phyloP scores from a whole-genome alignment of 2,888 invertebrate genomes.

The Cephus pulcher region DNA sequence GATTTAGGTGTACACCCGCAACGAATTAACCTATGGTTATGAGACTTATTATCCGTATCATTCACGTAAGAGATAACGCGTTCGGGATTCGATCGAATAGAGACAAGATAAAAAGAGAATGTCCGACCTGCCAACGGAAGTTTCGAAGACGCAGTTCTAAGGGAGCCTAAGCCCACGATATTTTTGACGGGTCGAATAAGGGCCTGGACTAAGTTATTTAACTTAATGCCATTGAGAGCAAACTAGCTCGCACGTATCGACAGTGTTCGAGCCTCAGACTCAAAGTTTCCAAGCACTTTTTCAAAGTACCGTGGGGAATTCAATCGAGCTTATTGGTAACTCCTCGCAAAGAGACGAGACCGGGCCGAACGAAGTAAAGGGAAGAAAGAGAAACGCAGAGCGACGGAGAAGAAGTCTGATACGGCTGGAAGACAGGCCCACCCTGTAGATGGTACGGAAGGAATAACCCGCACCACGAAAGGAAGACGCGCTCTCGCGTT shows the following conservation, averaged over 20 bases:
- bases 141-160: not conserved
- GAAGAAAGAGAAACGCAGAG: not conserved
- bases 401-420: not conserved
- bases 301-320: not conserved
- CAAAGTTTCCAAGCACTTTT: not conserved
- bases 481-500: not conserved
- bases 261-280: not conserved
- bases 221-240: not conserved
- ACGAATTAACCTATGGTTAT: not conserved
- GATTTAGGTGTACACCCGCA: not conserved
- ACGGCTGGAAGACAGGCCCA: too few species aligned
- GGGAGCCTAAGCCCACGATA: not conserved
- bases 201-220: not conserved
- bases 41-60: not conserved
- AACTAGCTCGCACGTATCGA: not conserved
- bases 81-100: not conserved
- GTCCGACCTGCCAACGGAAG: not conserved
- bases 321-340: not conserved
- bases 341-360: not conserved
- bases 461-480: not conserved
- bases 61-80: not conserved
- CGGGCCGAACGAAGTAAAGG: conserved; percentile 18
- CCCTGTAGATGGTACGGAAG: not conserved
- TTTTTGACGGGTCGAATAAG: not conserved
- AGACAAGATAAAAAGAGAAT: not conserved